phyloP scores from a whole-genome alignment of 2,113 vertebrate species.

The Coturnix japonica region DNA sequence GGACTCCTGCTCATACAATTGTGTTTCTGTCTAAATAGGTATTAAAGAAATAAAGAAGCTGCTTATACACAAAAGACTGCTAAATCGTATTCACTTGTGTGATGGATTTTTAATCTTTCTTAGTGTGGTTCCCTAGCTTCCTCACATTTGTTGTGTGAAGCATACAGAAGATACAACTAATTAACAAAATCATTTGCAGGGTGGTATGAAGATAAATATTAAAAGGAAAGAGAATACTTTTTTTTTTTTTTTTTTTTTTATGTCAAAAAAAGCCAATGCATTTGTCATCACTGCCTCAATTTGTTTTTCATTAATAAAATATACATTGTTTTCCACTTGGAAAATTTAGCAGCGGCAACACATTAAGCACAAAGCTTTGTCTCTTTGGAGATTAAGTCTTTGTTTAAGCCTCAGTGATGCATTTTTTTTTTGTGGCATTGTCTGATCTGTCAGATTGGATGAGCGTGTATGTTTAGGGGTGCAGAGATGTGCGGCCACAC shows the following conservation, averaged over 20 bases:
- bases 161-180: slow-evolving; percentile 59
- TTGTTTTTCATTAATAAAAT: slow-evolving; percentile 80
- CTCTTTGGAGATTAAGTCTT: slow-evolving; percentile 79
- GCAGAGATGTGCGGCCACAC: slow-evolving; percentile 90
- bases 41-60: neutral
- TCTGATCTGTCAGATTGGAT: slow-evolving; percentile 91
- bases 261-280: neutral
- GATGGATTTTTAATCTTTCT: slow-evolving; percentile 63
- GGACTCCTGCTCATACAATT: slow-evolving; percentile 1
- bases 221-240: slow-evolving; percentile 64
- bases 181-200: slow-evolving; percentile 77
- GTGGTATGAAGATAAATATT: slow-evolving; percentile 78
- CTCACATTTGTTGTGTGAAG: slow-evolving; percentile 17
- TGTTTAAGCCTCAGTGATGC: slow-evolving; percentile 78
- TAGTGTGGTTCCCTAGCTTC: neutral
- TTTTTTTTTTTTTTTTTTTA: slow-evolving; percentile 34
- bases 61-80: neutral
- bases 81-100: slow-evolving; percentile 53
- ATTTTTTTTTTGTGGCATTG: slow-evolving; percentile 86
- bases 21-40: slow-evolving; percentile 27
- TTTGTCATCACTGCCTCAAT: slow-evolving; percentile 58
- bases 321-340: slow-evolving; percentile 78
- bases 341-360: slow-evolving; percentile 79
- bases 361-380: slow-evolving; percentile 71
- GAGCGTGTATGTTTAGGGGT: slow-evolving; percentile 89